These are phyloP conservation scores for Sitophilus oryzae DNA, from an alignment of 1,140 invertebrate species.

Conservation along the genomic window DNA sequence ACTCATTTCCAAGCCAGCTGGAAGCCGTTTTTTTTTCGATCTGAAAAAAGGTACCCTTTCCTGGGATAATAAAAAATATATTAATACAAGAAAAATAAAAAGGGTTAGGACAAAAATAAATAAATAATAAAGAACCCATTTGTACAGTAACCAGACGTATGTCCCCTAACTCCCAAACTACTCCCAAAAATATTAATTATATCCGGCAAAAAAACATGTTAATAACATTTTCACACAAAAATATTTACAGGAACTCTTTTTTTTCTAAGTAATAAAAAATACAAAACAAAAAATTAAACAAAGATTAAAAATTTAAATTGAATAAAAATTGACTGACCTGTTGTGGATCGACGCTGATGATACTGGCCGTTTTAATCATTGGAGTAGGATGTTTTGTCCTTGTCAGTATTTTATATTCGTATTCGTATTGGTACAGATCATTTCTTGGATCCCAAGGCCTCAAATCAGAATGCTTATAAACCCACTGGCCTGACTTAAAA, in stretches of 20 bases:
- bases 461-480: constrained; percentile 69
- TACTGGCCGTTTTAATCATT: constrained; percentile 58
- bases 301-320: constrained; percentile 6
- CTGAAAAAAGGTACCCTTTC: too few species aligned
- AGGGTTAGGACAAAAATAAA: too few species aligned
- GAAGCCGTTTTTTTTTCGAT: too few species aligned
- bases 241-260: too few species aligned
- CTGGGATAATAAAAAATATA: too few species aligned
- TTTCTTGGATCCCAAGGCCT: constrained; percentile 79
- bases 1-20: too few species aligned
- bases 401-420: constrained; percentile 63
- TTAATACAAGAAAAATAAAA: too few species aligned
- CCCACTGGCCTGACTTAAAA: constrained; percentile 54
- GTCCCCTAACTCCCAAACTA: too few species aligned
- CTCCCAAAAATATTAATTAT: neutral
- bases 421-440: constrained; percentile 76
- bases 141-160: too few species aligned
- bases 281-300: too few species aligned
- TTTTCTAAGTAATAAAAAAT: too few species aligned
- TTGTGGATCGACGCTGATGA: constrained; percentile 54
- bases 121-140: too few species aligned
- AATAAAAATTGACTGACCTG: constrained; percentile 25
- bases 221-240: constrained; percentile 17
- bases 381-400: constrained; percentile 68
- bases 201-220: neutral